These are phyloP conservation scores for Dasypogon diadema DNA, from an alignment of 2,888 invertebrate species.

Conservation along the genomic window DNA sequence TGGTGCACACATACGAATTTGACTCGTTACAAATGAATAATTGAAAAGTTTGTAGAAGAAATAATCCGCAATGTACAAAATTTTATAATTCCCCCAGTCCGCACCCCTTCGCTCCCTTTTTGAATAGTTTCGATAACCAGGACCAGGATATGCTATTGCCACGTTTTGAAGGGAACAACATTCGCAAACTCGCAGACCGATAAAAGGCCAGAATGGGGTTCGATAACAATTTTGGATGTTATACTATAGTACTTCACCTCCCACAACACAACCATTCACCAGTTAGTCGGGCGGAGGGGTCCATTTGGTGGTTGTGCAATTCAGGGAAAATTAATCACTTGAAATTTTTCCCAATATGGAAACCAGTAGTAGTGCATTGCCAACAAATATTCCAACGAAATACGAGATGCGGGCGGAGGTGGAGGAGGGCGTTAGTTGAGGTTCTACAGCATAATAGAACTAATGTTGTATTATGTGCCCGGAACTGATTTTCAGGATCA, in stretches of 20 bases:
- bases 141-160: not conserved
- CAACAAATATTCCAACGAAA: not conserved
- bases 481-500: not conserved
- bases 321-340: conserved; percentile 16
- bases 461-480: not conserved
- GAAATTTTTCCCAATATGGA: conserved; percentile 10
- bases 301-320: conserved; percentile 10
- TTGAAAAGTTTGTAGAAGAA: not conserved
- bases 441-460: not conserved
- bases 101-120: not conserved
- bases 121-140: not conserved
- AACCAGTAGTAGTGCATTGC: not conserved
- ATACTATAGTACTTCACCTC: not conserved
- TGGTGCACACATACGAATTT: no score
- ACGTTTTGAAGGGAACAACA: not conserved
- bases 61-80: not conserved
- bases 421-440: not conserved
- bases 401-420: not conserved
- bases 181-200: not conserved
- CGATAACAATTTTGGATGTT: not conserved
- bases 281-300: not conserved
- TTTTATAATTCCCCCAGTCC: not conserved
- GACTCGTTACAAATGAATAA: not conserved
- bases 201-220: not conserved
- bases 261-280: not conserved